phyloP scores from a whole-genome alignment of 2,113 vertebrate species.

The Bolborhynchus lineola region DNA sequence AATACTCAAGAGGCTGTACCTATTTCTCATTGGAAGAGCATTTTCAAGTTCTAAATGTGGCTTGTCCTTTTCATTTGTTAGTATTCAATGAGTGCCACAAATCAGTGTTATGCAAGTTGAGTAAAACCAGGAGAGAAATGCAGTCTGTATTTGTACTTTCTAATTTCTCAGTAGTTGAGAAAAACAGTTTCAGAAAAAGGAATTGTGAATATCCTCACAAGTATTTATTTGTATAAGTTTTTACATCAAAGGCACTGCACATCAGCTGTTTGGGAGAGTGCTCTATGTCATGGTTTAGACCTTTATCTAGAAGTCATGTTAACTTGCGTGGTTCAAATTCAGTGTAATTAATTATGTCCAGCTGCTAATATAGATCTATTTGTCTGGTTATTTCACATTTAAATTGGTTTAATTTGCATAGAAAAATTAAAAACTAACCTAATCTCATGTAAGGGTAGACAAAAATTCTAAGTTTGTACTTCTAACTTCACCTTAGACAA shows the following conservation, averaged over 20 bases:
- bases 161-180: background rate
- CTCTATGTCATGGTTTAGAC: background rate
- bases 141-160: background rate
- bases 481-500: background rate
- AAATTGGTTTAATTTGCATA: constrained; percentile 19
- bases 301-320: background rate
- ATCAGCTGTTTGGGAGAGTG: background rate
- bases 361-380: constrained; percentile 1
- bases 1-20: background rate
- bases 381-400: background rate
- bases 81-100: background rate
- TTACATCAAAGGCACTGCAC: background rate
- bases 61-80: background rate
- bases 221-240: background rate
- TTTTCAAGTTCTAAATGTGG: background rate
- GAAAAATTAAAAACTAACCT: background rate
- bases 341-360: background rate
- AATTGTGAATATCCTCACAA: background rate
- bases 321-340: background rate
- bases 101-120: background rate
- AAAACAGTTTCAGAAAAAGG: background rate
- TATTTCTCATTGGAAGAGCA: background rate
- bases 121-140: background rate
- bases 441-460: background rate
- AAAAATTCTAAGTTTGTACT: background rate